Percentiles rank a stretch among this genome's conserved stretches.
Conservation (phyloP, 2,888 invertebrate species). For the Bedellia somnulentella region DNA sequence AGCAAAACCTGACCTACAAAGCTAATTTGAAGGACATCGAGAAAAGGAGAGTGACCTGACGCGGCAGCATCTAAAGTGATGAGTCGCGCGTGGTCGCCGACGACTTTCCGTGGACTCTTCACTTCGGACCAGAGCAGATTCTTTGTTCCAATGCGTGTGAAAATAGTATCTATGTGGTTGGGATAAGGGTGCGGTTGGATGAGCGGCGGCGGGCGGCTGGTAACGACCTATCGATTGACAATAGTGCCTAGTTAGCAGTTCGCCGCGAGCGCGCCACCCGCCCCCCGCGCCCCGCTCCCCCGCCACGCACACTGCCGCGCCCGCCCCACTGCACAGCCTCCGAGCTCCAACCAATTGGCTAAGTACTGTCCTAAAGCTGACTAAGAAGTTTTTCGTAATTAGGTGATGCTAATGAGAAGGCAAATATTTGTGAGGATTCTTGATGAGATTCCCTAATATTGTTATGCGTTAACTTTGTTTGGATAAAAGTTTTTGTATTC, state of each 20-base stretch:
- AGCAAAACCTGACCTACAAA: slow-evolving; percentile 60
- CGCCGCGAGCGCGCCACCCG: slow-evolving; percentile 19
- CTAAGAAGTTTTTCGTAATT: too few relatives aligned
- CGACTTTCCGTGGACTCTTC: neutral
- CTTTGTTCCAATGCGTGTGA: slow-evolving; percentile 15
- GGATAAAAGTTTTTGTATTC: too few relatives aligned
- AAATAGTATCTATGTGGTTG: too few relatives aligned
- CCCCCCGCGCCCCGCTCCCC: slow-evolving; percentile 16
- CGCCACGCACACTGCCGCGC: too few relatives aligned
- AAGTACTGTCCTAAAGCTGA: too few relatives aligned
- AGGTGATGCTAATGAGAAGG: too few relatives aligned
- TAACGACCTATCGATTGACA: slow-evolving; percentile 60
- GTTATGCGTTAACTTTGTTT: neutral
- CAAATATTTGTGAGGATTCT: too few relatives aligned
- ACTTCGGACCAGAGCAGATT: neutral
- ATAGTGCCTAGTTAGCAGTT: slow-evolving; percentile 55
- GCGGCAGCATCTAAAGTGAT: slow-evolving; percentile 56
- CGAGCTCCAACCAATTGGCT: too few relatives aligned
- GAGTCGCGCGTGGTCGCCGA: slow-evolving; percentile 33
- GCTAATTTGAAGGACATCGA: slow-evolving; percentile 62
- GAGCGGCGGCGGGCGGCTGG: slow-evolving; percentile 11
- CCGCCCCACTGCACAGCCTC: too few relatives aligned
- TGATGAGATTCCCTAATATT: too few relatives aligned
- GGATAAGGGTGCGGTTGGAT: neutral
- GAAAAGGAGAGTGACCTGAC: slow-evolving; percentile 63